Evolutionary conservation across 1,140 invertebrate species (phyloP).

Genomic region (Euwallacea similis): DNA sequence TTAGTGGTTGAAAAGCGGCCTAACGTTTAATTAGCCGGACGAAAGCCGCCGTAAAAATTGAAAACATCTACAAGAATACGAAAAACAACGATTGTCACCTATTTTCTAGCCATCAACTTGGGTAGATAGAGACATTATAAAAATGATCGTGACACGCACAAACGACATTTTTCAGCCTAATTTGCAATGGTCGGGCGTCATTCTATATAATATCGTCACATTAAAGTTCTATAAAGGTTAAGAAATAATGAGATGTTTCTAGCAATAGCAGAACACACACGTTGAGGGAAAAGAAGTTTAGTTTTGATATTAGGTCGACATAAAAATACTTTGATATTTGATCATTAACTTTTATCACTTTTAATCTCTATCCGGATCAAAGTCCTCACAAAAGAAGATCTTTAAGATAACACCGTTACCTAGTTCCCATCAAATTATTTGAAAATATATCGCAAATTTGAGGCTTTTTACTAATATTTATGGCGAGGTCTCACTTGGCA

Average conservation of each 20-base stretch:
- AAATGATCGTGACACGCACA: constrained; percentile 11
- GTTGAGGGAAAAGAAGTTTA: neutral
- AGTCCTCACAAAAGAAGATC: no score
- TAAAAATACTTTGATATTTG: no score
- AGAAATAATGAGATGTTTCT: neutral
- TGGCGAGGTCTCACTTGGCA: no score
- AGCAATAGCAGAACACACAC: neutral
- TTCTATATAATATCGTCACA: constrained; percentile 17
- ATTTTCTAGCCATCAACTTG: neutral
- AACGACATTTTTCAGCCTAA: constrained; percentile 12
- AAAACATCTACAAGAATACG: neutral
- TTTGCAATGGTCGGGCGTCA: constrained; percentile 5
- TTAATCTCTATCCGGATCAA: no score
- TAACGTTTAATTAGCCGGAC: constrained; percentile 23
- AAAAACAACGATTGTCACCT: neutral
- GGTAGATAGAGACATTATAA: constrained; percentile 7
- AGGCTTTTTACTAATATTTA: no score
- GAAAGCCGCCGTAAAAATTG: constrained; percentile 4
- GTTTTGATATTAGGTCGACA: neutral
- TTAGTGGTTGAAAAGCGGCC: constrained; percentile 21
- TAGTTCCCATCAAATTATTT: no score
- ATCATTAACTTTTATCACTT: no score
- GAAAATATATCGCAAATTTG: no score
- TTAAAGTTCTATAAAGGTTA: constrained; percentile 17
- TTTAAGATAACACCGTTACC: no score